Evolutionary conservation across 92 coral and sea anemone genomes (phyloP).

Genomic region (Ricordea florida): DNA sequence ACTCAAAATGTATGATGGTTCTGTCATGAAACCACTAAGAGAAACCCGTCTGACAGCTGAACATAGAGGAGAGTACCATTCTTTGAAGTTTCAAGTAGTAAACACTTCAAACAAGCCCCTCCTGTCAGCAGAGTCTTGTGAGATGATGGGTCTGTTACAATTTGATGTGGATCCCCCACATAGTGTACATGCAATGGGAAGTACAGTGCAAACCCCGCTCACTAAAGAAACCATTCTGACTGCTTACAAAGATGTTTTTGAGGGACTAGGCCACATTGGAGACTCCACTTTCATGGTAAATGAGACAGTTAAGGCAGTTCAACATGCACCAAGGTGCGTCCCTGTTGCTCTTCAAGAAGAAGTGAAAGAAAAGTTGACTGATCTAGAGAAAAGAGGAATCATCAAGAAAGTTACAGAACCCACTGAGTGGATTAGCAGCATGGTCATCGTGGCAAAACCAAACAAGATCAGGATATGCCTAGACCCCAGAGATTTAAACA

Average conservation of each 20-base stretch:
- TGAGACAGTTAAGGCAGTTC: slow-evolving; percentile 13
- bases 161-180: background rate
- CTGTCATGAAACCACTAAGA: slow-evolving; percentile 12
- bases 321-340: slow-evolving; percentile 40
- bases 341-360: slow-evolving; percentile 37
- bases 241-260: slow-evolving; percentile 45
- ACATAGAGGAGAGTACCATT: slow-evolving; percentile 2
- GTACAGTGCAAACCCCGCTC: background rate
- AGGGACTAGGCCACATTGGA: slow-evolving; percentile 47
- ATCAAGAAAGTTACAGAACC: slow-evolving; percentile 33
- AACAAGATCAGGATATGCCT: too few species aligned
- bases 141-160: slow-evolving; percentile 11
- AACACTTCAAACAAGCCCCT: slow-evolving; percentile 25
- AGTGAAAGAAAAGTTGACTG: slow-evolving; percentile 40
- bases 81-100: slow-evolving; percentile 44
- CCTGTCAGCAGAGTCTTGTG: slow-evolving; percentile 22
- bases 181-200: background rate
- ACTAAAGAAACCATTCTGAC: slow-evolving; percentile 14
- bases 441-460: too few species aligned
- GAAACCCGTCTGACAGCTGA: background rate
- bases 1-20: slow-evolving; percentile 27
- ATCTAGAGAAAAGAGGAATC: slow-evolving; percentile 49
- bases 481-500: too few species aligned
- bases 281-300: slow-evolving; percentile 34
- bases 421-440: slow-evolving; percentile 22